Conservation (phyloP, 2,888 invertebrate species). For the Protula sp. region DNA sequence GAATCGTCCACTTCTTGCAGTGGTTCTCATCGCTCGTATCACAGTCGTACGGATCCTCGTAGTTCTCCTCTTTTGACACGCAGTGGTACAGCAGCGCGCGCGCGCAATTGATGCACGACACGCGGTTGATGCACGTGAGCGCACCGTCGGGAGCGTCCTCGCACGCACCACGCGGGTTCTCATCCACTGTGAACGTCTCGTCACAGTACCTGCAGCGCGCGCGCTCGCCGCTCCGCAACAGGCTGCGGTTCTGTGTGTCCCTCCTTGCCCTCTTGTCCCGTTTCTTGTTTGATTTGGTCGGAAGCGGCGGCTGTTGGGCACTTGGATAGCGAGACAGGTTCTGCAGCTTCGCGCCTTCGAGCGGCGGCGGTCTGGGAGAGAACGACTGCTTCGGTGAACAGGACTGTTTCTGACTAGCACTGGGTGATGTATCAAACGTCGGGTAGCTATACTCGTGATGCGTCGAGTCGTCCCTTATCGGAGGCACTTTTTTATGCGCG, state of each 20-base stretch:
- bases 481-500: constrained; percentile 34
- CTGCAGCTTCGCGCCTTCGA: constrained; percentile 6
- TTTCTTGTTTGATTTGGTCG: constrained; percentile 41
- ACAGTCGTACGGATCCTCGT: constrained; percentile 71
- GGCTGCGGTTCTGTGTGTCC: constrained; percentile 6
- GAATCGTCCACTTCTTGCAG: constrained; percentile 74
- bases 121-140: constrained; percentile 69
- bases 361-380: constrained; percentile 10
- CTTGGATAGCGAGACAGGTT: constrained; percentile 44
- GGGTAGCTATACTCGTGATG: constrained; percentile 87
- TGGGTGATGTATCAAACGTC: constrained; percentile 50
- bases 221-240: constrained; percentile 27
- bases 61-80: constrained; percentile 81
- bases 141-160: constrained; percentile 75
- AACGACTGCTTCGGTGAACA: no score
- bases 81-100: constrained; percentile 90
- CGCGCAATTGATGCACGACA: constrained; percentile 81
- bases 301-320: constrained; percentile 54
- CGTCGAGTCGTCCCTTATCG: no score
- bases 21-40: constrained; percentile 53
- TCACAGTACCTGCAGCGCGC: constrained; percentile 57
- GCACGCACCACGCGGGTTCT: constrained; percentile 75
- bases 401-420: constrained; percentile 34
- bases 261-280: constrained; percentile 27
- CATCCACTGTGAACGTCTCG: constrained; percentile 68